Conservation (phyloP, 2,888 invertebrate species). For the Leptinotarsa peninsularis region DNA sequence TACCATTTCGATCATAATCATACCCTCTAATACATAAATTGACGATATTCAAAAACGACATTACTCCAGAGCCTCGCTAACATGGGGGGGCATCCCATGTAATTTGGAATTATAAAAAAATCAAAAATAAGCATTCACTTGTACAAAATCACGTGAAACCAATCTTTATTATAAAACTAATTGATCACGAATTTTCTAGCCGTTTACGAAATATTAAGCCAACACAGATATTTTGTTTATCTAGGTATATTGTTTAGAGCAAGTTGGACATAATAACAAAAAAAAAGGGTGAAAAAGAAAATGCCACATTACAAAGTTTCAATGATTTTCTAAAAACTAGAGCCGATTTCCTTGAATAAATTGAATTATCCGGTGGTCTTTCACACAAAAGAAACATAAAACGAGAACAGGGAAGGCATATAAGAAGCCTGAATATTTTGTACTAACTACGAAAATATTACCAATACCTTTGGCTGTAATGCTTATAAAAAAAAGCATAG, state of each 20-base stretch:
- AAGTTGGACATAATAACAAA: slow-evolving; percentile 34
- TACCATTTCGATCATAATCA: not conserved
- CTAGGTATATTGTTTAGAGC: slow-evolving; percentile 25
- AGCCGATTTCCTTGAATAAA: slow-evolving; percentile 19
- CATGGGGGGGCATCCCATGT: slow-evolving; percentile 30
- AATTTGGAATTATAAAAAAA: slow-evolving; percentile 38
- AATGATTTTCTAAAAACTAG: slow-evolving; percentile 37
- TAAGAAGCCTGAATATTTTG: not conserved
- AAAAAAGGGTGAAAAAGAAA: slow-evolving; percentile 35
- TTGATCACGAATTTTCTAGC: not conserved
- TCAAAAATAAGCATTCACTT: slow-evolving; percentile 32
- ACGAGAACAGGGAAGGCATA: no score
- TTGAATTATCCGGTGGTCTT: not conserved
- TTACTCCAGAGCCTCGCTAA: slow-evolving; percentile 33
- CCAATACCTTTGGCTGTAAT: not conserved
- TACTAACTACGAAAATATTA: not conserved
- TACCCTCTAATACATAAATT: slow-evolving; percentile 38
- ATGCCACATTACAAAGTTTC: slow-evolving; percentile 27
- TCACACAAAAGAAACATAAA: not conserved
- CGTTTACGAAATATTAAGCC: slow-evolving; percentile 3
- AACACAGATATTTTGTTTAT: slow-evolving; percentile 41
- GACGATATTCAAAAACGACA: slow-evolving; percentile 39
- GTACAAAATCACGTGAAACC: slow-evolving; percentile 24
- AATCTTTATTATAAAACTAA: not conserved
- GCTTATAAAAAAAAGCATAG: not conserved